Evolutionary conservation across 2,888 invertebrate species (phyloP).

Genomic region (Athalia circularis): DNA sequence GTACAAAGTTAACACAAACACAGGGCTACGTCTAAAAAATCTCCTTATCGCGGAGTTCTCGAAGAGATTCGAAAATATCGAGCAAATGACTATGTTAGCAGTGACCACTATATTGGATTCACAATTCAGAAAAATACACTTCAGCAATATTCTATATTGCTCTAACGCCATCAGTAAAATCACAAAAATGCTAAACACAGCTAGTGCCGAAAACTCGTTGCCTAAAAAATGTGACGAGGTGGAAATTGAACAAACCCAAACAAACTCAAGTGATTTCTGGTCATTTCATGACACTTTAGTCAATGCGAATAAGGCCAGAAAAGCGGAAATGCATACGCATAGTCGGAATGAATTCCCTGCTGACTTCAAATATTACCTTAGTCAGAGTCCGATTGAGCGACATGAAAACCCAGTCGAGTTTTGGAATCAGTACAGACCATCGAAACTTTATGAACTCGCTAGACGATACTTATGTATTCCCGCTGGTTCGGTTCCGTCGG

Average conservation of each 20-base stretch:
- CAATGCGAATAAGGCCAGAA: neutral
- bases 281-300: slow-evolving; percentile 12
- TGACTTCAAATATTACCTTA: slow-evolving; percentile 11
- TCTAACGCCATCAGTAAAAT: slow-evolving; percentile 48
- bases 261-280: slow-evolving; percentile 6
- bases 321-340: neutral
- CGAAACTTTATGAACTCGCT: slow-evolving; percentile 17
- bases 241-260: neutral
- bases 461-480: slow-evolving; percentile 24
- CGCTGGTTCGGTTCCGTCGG: slow-evolving; percentile 10
- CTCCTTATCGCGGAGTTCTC: slow-evolving; percentile 20
- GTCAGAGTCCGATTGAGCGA: slow-evolving; percentile 20
- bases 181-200: slow-evolving; percentile 30
- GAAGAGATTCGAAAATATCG: slow-evolving; percentile 22
- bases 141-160: slow-evolving; percentile 32
- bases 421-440: slow-evolving; percentile 23
- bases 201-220: neutral
- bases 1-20: slow-evolving; percentile 12
- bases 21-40: slow-evolving; percentile 26
- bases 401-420: slow-evolving; percentile 4
- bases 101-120: slow-evolving; percentile 15
- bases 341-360: slow-evolving; percentile 12
- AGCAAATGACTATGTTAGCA: slow-evolving; percentile 12
- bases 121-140: slow-evolving; percentile 17
- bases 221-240: neutral